Base-by-base conservation (phyloP, 2,797 vertebrate genomes). In the Propithecus deckenii region DNA sequence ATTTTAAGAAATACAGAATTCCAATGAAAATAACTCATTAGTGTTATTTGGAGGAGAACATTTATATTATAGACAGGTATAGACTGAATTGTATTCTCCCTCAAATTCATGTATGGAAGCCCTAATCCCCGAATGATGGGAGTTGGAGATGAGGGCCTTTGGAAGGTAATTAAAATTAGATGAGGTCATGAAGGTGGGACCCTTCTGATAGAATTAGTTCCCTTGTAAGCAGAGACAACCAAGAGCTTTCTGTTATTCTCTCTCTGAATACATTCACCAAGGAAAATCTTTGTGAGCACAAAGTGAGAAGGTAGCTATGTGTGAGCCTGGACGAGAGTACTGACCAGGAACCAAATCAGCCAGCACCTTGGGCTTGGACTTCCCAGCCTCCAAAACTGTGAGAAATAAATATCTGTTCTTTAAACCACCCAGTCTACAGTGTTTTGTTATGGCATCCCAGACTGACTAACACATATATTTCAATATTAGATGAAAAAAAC, bases 151-250 rank as follows among this genome's bases (percentile, higher is more conserved):
- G 20, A 48, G 25, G 15, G 4, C 9, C 9, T 75, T 90, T 59
- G 23, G 32, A 2, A 57, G 11, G 12, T 74, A 76, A 48, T 80
- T 25, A 41, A 18, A 6, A 57, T 88, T 79, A 52, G 20, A 46
- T 46, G 18, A 48, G 1, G 8, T 41, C 17, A 2, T n/a, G 23
- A 32, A 2, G 1, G 1, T 35, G 1, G 1, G 3, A 4, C 28
- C 15, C 9, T 61, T 10, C 14, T 30, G 5, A 63, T 59, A 11
- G 8, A 41, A 74, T 69, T n/a, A 55, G 7, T 75, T 17, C 9
- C 17, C 20, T 88, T 92, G 12, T 43, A 52, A 89, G 2, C 67
- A 61, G 12, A 75, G 7, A 46, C 5, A 81, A 0, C 13, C 13
- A 4, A 65, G 23, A 63, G 6, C 15, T 46, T 57, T 20, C 3